A percentile compares a stretch with the other conserved stretches of the same genome.
phyloP scores from a whole-genome alignment of 2,113 vertebrate genomes.

The Hystrix cristata region DNA sequence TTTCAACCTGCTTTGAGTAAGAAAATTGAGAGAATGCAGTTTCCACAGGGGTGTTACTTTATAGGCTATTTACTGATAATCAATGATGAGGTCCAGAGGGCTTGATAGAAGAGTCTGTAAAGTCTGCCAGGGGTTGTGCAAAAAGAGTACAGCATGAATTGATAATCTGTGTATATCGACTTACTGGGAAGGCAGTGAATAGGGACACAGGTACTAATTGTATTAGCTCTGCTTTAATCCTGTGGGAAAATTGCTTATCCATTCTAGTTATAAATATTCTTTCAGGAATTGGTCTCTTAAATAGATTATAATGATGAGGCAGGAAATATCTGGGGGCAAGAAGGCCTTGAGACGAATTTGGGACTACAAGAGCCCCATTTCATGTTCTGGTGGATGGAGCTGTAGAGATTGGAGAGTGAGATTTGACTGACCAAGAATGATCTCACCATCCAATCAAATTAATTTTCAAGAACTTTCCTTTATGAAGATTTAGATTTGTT shows the following conservation, averaged over 20 bases:
- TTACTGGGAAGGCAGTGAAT: not conserved
- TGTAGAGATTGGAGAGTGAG: not conserved
- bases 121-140: not conserved
- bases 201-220: not conserved
- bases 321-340: not conserved
- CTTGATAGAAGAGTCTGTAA: not conserved
- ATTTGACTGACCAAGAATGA: not conserved
- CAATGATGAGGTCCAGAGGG: not conserved
- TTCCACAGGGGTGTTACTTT: not conserved
- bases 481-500: not conserved
- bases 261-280: not conserved
- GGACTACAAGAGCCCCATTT: rapidly evolving
- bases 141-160: not conserved
- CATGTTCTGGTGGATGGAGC: too few relatives aligned
- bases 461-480: not conserved
- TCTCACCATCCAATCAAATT: not conserved
- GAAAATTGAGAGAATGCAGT: not conserved
- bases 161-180: not conserved
- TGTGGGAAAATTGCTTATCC: not conserved
- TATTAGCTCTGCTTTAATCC: not conserved
- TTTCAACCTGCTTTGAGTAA: not conserved
- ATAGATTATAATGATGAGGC: not conserved
- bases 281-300: not conserved
- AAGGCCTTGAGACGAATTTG: too few relatives aligned
- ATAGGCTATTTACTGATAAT: not conserved